phyloP scores from a whole-genome alignment of 2,888 invertebrate genomes.

The Leucania comma region DNA sequence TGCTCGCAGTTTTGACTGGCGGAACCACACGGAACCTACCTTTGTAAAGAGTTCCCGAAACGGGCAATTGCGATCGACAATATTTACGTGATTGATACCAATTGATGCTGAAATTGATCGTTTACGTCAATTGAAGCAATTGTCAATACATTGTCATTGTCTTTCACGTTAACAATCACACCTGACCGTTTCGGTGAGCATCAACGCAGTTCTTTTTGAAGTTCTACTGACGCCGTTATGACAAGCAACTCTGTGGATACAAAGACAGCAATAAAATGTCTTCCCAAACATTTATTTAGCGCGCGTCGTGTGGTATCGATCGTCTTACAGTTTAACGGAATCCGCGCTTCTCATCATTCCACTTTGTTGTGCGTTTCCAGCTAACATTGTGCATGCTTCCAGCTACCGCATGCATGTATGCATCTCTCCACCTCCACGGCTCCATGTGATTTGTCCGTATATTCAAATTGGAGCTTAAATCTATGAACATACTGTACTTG shows the following conservation, averaged over 20 bases:
- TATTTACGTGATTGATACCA: no score
- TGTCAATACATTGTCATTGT: no score
- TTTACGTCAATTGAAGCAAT: no score
- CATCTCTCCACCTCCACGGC: constrained; percentile 50
- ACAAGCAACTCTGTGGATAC: constrained; percentile 35
- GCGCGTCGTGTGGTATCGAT: constrained; percentile 69
- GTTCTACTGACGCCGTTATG: constrained; percentile 9
- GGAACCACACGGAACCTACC: neutral
- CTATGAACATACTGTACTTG: constrained; percentile 57
- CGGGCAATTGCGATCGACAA: no score
- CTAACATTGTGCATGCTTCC: constrained; percentile 63
- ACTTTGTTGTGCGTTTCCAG: constrained; percentile 72
- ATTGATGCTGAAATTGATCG: no score
- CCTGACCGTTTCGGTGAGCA: no score
- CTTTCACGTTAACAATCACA: no score
- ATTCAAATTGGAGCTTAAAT: constrained; percentile 59
- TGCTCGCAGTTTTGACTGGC: constrained; percentile 12
- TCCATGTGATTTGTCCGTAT: constrained; percentile 62
- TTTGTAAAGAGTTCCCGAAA: no score
- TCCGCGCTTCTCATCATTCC: constrained; percentile 71
- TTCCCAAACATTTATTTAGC: constrained; percentile 61
- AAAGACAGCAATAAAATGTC: constrained; percentile 53
- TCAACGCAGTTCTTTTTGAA: constrained; percentile 21
- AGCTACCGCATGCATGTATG: constrained; percentile 63
- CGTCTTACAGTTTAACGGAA: constrained; percentile 77